These are phyloP conservation scores for Cryptophagus acutangulus DNA, from an alignment of 2,888 invertebrate species.

Conservation along the genomic window DNA sequence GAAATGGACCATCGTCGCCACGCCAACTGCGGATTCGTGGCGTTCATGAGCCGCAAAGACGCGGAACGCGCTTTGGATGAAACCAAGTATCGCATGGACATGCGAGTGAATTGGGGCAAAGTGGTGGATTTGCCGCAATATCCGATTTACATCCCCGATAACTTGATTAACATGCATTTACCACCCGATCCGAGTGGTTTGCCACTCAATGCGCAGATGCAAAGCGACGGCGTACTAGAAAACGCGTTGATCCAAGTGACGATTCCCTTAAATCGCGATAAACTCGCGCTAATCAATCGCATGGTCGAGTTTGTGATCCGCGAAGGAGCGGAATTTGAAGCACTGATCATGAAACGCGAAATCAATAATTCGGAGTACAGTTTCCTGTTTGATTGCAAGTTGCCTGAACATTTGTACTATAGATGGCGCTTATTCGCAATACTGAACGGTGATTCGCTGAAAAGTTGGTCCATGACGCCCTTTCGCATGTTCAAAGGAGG, in stretches of 20 bases:
- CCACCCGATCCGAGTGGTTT: conserved; percentile 89
- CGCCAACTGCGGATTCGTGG: conserved; percentile 96
- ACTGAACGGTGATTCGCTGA: conserved; percentile 86
- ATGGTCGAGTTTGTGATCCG: conserved; percentile 98
- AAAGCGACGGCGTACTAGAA: conserved; percentile 23
- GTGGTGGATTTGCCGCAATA: conserved; percentile 91
- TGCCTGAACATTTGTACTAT: conserved; percentile 49
- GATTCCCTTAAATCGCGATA: conserved; percentile 57
- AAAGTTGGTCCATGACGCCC: conserved; percentile 80
- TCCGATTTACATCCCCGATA: conserved; percentile 94
- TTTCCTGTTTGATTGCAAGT: conserved; percentile 84
- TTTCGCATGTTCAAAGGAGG: conserved; percentile 96
- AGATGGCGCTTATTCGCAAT: conserved; percentile 96
- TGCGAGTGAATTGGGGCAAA: conserved; percentile 97
- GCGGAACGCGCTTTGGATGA: conserved; percentile 84
- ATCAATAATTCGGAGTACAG: conserved; percentile 90
- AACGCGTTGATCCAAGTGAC: conserved; percentile 60
- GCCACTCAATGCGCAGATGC: conserved; percentile 94
- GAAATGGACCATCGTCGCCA: conserved; percentile 87
- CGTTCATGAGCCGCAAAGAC: conserved; percentile 97
- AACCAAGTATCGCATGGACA: conserved; percentile 83
- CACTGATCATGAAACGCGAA: conserved; percentile 97
- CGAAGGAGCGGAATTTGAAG: conserved; percentile 98
- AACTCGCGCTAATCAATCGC: conserved; percentile 88
- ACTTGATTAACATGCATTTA: conserved; percentile 68